Base-by-base conservation (phyloP, 2,888 invertebrate genomes). In the Cryptus armator region DNA sequence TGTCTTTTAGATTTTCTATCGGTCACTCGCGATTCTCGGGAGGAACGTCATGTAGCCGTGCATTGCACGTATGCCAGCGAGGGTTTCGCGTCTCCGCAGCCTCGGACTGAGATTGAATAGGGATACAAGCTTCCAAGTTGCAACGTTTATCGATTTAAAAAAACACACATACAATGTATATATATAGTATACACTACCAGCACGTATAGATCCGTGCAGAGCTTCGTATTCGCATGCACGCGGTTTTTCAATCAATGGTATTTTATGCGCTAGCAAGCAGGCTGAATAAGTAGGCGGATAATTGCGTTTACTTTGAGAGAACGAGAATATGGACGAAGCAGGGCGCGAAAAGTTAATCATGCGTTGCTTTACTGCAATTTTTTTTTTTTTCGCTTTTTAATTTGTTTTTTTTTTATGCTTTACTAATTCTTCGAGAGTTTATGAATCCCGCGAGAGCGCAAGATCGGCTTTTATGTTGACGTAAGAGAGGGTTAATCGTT, bases 331-430 rank as follows among this genome's bases (percentile, higher is more conserved):
- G 53, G 51, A 86, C 81, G 86, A 81, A 74, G 53, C 81, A 84
- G 86, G 37, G 37, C 86, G 87, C 86, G 87, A 90, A 85, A 89
- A 90, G 88, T 88, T 89, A 89, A 90, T 90, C 89, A 89, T 89
- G 89, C 90, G 88, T 89, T 90, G 87, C 88, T 86, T 59, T 66
- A 51, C 19, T 78, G 74, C 32, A 48, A 85, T 86, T 86, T 87
- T 86, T 86, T 81, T 85, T 79, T 83, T 84, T 83, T 82, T 46
- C 76, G 1, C 6, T 51, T 3, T 51, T 14, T 51, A 1, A 3
- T 53, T 9, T 19, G 9, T 56, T 53, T 53, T 24, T 24, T 24
- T 24, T 53, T 56, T 56, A 10, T 56, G 19, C 10, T 1, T 12
- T 24, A 56, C 19, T 83, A 83, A 85, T 85, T 85, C 76, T 77